Evolutionary conservation across 2,797 vertebrate genomes (phyloP), one percentile per base, ranked within the genome.

Genomic region (Morelia viridis): DNA sequence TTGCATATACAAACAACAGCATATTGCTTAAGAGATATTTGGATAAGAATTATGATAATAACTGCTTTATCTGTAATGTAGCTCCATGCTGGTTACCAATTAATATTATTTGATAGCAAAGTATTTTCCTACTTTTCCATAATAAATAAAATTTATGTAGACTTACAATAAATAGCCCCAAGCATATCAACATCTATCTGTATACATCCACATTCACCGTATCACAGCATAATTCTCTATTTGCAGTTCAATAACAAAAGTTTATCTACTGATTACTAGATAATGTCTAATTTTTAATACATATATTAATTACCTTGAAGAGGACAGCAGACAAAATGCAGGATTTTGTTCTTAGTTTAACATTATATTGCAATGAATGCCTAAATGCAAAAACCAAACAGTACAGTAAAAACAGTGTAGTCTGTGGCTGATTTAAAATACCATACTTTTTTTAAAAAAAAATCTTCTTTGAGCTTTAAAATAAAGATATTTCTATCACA

Each of bases 311-410:
- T 98, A 99, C 99, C 98, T 99, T 99, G 96, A 99, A 99, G 85
- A 99, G 98, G 87, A 98, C 90, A 46, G 98, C 98, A 94, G 99
- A 99, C 84, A 99, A 98, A 92, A 98, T 98, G 95, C 98, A 99
- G 96, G 97, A 98, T 92, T 97, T 97, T 65, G 97, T 98, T 90
- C 98, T 98, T 93, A 98, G 95, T 94, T 92, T 97, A 89, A 99
- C 95, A 76, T 98, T 97, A 91, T 97, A 96, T 46, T 97, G 98
- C 93, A 98, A 94, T 89, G 98, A 97, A 95, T 98, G 98, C 93
- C 99, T 99, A 95, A 94, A 50, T 31, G 94, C n/a, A 96, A 88
- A 7, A 96, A 50, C 62, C 89, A 89, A 89, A 90, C 93, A 89
- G 19, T 93, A 24, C 85, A 35, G 1, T 24, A 15, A 58, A 35